Evolutionary conservation across 2,888 invertebrate genomes (phyloP).

Genomic region (Rhagonycha lutea): DNA sequence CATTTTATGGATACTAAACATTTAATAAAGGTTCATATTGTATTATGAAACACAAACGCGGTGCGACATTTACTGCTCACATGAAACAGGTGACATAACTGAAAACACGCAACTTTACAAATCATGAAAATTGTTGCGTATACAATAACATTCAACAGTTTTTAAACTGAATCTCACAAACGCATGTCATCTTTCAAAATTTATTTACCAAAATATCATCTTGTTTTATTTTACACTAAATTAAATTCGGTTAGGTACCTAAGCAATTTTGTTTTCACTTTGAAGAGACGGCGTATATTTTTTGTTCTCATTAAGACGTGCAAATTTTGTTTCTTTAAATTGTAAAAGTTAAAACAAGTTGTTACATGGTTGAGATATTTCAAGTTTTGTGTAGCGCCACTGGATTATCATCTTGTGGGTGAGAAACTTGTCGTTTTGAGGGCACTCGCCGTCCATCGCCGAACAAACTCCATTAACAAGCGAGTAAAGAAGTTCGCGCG

Average conservation of each 20-base stretch:
- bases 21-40: constrained; percentile 30
- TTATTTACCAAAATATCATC: background rate
- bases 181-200: background rate
- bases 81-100: constrained; percentile 25
- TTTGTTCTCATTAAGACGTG: background rate
- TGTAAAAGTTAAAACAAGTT: constrained; percentile 28
- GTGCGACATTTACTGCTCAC: constrained; percentile 22
- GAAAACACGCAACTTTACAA: constrained; percentile 24
- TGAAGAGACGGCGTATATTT: background rate
- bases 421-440: constrained; percentile 42
- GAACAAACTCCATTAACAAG: constrained; percentile 48
- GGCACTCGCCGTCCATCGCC: constrained; percentile 41
- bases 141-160: background rate
- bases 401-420: constrained; percentile 36
- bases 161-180: background rate
- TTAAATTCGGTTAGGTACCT: background rate
- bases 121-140: constrained; percentile 12
- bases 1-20: constrained; percentile 31
- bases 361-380: constrained; percentile 34
- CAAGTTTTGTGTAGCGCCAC: constrained; percentile 35
- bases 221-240: background rate
- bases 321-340: constrained; percentile 19
- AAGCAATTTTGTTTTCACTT: background rate
- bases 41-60: constrained; percentile 25
- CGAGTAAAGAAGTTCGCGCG: constrained; percentile 42